Evolutionary conservation across 2,888 invertebrate species (phyloP), one percentile per base, ranked within the genome.

Genomic region (Tipula lateralis): DNA sequence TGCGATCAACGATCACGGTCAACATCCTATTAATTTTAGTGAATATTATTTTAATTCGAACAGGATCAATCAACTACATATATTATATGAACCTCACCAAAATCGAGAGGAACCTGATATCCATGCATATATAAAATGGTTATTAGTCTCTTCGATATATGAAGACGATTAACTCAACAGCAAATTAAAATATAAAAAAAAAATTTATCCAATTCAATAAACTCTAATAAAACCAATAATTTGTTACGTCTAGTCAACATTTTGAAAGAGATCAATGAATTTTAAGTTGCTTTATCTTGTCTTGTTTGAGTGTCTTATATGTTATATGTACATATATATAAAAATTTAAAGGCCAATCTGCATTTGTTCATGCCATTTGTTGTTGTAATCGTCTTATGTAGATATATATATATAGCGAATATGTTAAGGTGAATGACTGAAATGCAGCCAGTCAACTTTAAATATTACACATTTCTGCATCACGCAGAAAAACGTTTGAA

Each of bases 241-340:
- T 66, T 66, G 66, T 66, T 66, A 66, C 66, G 66, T 66, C 66
- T 66, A 66, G 66, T 66, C 66, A 66, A 66, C 24, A 66, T 66
- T 66, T 66, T 66, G 66, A 66, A 66, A 66, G 66, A 66, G 66
- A 24, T 66, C 66, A 66, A 66, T 66, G 66, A 66, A 66, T 66
- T 19, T 66, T 66, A 24, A 66, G 66, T 66, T 66, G 7, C 24
- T 66, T 66, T 66, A 16, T 44, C 66, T 66, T 7, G 16, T 16
- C 44, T 44, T 44, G 16, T 16, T 5, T 44, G 4, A 9, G 66
- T 50, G 16, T 50, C 12, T 24, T 44, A 44, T 66, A 24, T 66
- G 9, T 66, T 24, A 24, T 66, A 66, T 24, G 24, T 24, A 24
- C 9, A 9, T 24, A 66, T 9, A 66, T 66, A 66, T 24, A 66